Conservation (phyloP, 2,888 invertebrate genomes). For the Sceliomorpha sp. region DNA sequence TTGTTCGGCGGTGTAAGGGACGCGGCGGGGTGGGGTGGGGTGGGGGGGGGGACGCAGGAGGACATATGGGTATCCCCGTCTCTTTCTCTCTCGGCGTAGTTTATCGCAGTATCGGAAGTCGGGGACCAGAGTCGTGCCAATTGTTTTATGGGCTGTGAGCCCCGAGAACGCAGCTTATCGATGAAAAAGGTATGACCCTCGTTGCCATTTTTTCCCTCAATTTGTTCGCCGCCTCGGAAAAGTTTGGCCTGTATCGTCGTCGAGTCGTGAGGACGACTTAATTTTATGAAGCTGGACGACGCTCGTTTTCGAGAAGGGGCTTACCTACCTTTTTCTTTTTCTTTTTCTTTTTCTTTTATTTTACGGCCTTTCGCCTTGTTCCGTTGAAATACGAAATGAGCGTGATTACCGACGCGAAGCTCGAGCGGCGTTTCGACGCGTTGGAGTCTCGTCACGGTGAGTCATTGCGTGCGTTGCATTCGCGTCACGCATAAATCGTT, state of each 20-base stretch:
- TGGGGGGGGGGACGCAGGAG: neutral
- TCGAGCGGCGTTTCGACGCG: neutral
- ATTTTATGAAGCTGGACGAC: slow-evolving; percentile 28
- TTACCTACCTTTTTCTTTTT: no score
- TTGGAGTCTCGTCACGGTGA: slow-evolving; percentile 64
- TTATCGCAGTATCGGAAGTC: slow-evolving; percentile 73
- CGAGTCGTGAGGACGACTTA: slow-evolving; percentile 33
- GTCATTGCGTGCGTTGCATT: slow-evolving; percentile 61
- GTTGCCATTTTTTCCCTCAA: slow-evolving; percentile 49
- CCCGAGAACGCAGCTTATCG: slow-evolving; percentile 45
- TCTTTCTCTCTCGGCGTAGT: slow-evolving; percentile 54
- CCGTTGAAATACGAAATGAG: no score
- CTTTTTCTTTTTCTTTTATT: no score
- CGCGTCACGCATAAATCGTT: slow-evolving; percentile 67
- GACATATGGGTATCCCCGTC: neutral
- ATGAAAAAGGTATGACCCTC: slow-evolving; percentile 47
- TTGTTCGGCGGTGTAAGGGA: slow-evolving; percentile 16
- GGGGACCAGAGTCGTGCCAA: slow-evolving; percentile 67
- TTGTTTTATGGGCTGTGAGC: slow-evolving; percentile 72
- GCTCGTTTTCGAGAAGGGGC: neutral
- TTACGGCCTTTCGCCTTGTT: neutral
- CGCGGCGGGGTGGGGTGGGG: neutral
- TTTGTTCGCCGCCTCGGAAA: slow-evolving; percentile 34
- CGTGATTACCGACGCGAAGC: no score
- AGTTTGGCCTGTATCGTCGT: slow-evolving; percentile 19